These are phyloP conservation scores for Uria aalge DNA, from an alignment of 2,113 vertebrate species.

Conservation along the genomic window DNA sequence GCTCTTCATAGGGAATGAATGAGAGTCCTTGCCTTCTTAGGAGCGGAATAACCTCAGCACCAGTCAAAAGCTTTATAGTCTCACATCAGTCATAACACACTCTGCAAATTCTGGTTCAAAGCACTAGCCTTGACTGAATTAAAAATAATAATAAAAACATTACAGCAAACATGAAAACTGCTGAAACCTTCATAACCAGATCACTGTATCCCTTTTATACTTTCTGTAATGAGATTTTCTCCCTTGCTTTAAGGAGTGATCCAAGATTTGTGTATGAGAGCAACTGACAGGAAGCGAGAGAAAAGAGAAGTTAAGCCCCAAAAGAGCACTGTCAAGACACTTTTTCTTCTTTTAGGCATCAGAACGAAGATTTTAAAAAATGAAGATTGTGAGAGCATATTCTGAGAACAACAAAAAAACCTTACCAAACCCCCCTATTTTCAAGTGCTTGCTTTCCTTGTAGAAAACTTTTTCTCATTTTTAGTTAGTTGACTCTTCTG, in stretches of 20 bases:
- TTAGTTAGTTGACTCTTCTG: not conserved
- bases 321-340: not conserved
- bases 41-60: not conserved
- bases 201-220: not conserved
- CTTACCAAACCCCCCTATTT: not conserved
- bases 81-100: not conserved
- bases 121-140: not conserved
- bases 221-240: not conserved
- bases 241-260: not conserved
- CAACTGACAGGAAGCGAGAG: not conserved
- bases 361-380: not conserved
- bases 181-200: not conserved
- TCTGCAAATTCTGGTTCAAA: not conserved
- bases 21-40: not conserved
- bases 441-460: not conserved
- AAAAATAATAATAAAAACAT: not conserved
- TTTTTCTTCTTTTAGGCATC: not conserved
- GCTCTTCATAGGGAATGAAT: not conserved
- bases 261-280: not conserved
- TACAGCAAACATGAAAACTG: not conserved
- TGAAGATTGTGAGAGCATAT: not conserved
- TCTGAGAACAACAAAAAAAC: not conserved
- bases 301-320: not conserved
- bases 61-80: not conserved
- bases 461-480: not conserved